Base-by-base conservation (phyloP, 2,797 vertebrate genomes). In the Rallus crepitans region DNA sequence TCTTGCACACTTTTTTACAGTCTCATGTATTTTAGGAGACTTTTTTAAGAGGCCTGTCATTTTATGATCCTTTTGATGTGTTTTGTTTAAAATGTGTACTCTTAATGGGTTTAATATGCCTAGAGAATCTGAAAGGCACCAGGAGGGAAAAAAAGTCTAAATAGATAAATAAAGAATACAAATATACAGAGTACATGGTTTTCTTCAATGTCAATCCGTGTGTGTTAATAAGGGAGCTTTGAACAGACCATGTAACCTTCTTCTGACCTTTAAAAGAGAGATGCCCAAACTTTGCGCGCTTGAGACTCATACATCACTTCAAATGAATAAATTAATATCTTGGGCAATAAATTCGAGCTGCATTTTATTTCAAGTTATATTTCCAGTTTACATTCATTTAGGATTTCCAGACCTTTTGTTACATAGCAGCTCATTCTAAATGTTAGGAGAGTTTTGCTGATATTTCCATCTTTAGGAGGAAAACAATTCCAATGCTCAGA, bases 1-100 rank as follows among this genome's bases (percentile, higher is more conserved):
- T 96, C 72, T 95, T 94, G 83, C 92, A 93, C 68, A 87, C 48
- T 80, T 96, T 96, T 97, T 96, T 96, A 95, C 3, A 68, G 73
- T 93, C 79, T 91, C 64, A 52, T 53, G 25, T 80, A 91, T 95
- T 97, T 96, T 87, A 87, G 87, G 71, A 82, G 75, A 24, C 33
- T 91, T 94, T 93, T 91, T 76, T 2, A 73, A 87, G 65, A 94
- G 7, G 19, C 2, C 23, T 93, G 70, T 90, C 73, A 81, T 79
- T 94, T 95, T 28, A 88, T 79, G n/a, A 33, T 70, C 11, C 20
- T 87, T 96, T 91, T 94, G 82, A 94, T 86, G 42, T 83, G 27
- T 94, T 96, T 96, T 87, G 40, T 93, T 91, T 86, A 71, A 94
- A 84, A 76, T 52, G 72, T 79, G 25, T 83, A 35, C 69, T 95